These are phyloP conservation scores for Aphelocoma californica DNA, from an alignment of 2,797 vertebrate genomes.

Conservation along the genomic window DNA sequence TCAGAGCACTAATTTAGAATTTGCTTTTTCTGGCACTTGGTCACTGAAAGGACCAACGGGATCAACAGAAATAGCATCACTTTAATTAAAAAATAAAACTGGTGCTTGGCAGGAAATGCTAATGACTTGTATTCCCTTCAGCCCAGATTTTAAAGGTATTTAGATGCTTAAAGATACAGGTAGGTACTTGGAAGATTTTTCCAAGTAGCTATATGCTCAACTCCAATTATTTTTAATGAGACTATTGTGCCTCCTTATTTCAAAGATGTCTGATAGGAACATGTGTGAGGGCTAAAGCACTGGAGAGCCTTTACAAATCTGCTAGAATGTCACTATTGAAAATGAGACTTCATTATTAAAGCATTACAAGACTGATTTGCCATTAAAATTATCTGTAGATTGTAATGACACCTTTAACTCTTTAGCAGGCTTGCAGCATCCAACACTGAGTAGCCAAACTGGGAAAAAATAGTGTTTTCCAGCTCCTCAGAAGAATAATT, in stretches of 20 bases:
- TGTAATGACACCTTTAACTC: not conserved
- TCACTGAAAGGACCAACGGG: not conserved
- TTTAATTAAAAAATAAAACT: slow-evolving; percentile 28
- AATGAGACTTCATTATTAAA: not conserved
- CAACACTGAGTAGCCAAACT: not conserved
- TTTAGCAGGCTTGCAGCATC: not conserved
- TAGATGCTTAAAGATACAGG: not conserved
- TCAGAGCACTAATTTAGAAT: not conserved
- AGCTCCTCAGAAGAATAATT: not conserved
- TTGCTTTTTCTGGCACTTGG: not conserved
- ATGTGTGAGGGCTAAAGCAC: not conserved
- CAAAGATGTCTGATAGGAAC: not conserved
- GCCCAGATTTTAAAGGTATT: not conserved
- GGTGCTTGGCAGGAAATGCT: not conserved
- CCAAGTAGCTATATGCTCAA: not conserved
- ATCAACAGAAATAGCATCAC: slow-evolving; percentile 1
- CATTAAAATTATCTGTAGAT: not conserved
- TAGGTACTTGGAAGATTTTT: not conserved
- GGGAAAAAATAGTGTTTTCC: not conserved
- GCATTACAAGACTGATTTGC: not conserved
- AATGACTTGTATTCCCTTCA: not conserved
- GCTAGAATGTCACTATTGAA: not conserved
- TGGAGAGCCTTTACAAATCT: not conserved
- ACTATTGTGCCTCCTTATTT: not conserved
- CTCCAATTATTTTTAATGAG: slow-evolving; percentile 32